Base-by-base conservation (phyloP, 2,797 vertebrate species). In the Nyctalus aviator region DNA sequence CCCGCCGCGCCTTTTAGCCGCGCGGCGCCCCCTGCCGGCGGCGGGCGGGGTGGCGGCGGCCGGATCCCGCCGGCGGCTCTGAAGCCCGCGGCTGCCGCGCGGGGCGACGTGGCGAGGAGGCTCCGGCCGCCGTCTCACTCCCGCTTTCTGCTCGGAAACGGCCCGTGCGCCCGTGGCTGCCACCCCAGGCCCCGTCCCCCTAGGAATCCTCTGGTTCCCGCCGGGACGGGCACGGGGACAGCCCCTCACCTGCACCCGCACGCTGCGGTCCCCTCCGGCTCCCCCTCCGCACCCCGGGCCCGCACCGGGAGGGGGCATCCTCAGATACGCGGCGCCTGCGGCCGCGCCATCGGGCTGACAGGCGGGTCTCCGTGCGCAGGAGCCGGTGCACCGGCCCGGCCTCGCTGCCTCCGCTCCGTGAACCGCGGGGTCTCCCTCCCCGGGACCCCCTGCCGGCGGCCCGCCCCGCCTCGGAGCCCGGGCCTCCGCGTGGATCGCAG, bases 21-120 rank as follows among this genome's bases (percentile, higher is more conserved):
- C 96, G 91, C 95, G 93, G 97, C 98, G 97, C 98, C 98, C 97
- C 97, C 98, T 96, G 64, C 93, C 46, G 98, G 97, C 94, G 27
- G 82, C 13, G 88, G 48, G 48, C 44, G 44, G 44, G 46, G 13
- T 1, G 53, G 50, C 25, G 13, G 25, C 13, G 62, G 4, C 15
- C 37, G 15, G 4, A 27, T 20, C 32, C n/a, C 27, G 17, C 37
- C 0, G 50, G 8, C 6, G 35, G 37, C 23, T 72, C 48, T 59
- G 79, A 48, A 79, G 35, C 18, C 10, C 14, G 4, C 1, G 78
- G 41, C 21, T 11, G 1, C 8, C 0, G 1, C 12, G 13, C 9
- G 1, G 2, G 20, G 9, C 5, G 1, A 7, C 4, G 68, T 0
- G 2, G 2, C 2, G 7, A 13, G 50, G 32, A 82, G 86, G 69